phyloP scores from a whole-genome alignment of 1,140 invertebrate genomes.

The Globodera ellingtonae region DNA sequence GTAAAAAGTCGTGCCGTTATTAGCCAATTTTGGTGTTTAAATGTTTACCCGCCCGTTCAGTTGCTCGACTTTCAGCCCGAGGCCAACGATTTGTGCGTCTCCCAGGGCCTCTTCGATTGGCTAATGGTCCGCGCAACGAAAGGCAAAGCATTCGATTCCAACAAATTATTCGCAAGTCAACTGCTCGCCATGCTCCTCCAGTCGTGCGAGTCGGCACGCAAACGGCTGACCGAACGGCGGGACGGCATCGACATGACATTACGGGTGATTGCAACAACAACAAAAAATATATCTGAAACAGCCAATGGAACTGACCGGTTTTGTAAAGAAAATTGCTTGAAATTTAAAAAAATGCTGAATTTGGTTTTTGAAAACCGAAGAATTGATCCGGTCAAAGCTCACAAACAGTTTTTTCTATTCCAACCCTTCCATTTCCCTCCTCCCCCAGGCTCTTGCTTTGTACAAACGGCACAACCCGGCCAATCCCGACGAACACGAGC shows the following conservation, averaged over 20 bases:
- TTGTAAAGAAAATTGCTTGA: too few species aligned
- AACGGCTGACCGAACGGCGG: constrained; percentile 80
- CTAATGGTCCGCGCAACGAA: constrained; percentile 78
- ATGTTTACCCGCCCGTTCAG: constrained; percentile 36
- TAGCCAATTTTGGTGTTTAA: constrained; percentile 10
- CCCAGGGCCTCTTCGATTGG: constrained; percentile 87
- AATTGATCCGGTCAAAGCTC: too few species aligned
- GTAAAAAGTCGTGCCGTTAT: too few species aligned
- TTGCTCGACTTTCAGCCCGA: constrained; percentile 80
- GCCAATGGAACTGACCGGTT: constrained; percentile 29
- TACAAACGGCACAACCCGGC: constrained; percentile 92
- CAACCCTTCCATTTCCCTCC: too few species aligned
- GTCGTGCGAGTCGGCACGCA: constrained; percentile 76
- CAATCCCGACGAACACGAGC: constrained; percentile 88
- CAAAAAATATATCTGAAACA: not conserved
- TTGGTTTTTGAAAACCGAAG: too few species aligned
- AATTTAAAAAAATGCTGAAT: too few species aligned
- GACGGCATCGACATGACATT: constrained; percentile 95
- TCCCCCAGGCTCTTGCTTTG: constrained; percentile 71
- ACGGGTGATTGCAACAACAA: constrained; percentile 74
- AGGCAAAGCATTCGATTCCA: constrained; percentile 86
- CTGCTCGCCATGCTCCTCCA: constrained; percentile 92
- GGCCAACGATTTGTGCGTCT: constrained; percentile 75
- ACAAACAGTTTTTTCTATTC: too few species aligned
- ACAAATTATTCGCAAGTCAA: constrained; percentile 94